Percentiles rank a stretch among this genome's conserved stretches.
Evolutionary conservation across 2,888 invertebrate genomes (phyloP).

Genomic region (Euproctis similis): DNA sequence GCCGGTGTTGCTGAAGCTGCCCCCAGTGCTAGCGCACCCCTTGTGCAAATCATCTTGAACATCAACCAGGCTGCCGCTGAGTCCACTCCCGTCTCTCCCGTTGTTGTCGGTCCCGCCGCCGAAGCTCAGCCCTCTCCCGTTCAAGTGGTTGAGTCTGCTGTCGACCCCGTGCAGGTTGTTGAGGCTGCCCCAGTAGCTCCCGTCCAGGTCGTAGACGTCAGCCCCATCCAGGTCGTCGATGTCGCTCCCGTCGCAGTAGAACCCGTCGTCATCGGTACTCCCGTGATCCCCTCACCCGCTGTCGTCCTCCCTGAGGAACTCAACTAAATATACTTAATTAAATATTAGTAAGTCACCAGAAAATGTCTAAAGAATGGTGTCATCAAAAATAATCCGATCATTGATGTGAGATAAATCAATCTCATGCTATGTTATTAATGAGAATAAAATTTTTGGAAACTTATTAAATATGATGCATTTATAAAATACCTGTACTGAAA

Average conservation of each 20-base stretch:
- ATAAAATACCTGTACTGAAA: too few species aligned
- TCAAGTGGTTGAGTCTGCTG: not conserved
- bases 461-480: too few species aligned
- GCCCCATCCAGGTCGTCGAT: constrained; percentile 19
- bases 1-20: constrained; percentile 9
- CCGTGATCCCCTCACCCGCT: constrained; percentile 32
- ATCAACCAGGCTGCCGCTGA: constrained; percentile 15
- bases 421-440: too few species aligned
- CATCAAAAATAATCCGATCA: too few species aligned
- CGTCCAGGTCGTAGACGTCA: constrained; percentile 17
- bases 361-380: too few species aligned
- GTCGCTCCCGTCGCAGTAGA: constrained; percentile 16
- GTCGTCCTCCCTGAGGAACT: constrained; percentile 34
- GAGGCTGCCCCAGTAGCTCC: constrained; percentile 28
- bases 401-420: too few species aligned
- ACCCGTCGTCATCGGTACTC: constrained; percentile 26
- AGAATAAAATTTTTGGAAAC: too few species aligned
- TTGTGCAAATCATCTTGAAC: constrained; percentile 38
- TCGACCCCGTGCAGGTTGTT: constrained; percentile 3
- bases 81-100: constrained; percentile 9
- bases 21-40: constrained; percentile 15
- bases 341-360: too few species aligned
- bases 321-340: constrained; percentile 22
- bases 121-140: constrained; percentile 6
- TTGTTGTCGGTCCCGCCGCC: constrained; percentile 3